Evolutionary conservation across 2,113 vertebrate genomes (phyloP).

Genomic region (Dolichallabes microphthalmus): DNA sequence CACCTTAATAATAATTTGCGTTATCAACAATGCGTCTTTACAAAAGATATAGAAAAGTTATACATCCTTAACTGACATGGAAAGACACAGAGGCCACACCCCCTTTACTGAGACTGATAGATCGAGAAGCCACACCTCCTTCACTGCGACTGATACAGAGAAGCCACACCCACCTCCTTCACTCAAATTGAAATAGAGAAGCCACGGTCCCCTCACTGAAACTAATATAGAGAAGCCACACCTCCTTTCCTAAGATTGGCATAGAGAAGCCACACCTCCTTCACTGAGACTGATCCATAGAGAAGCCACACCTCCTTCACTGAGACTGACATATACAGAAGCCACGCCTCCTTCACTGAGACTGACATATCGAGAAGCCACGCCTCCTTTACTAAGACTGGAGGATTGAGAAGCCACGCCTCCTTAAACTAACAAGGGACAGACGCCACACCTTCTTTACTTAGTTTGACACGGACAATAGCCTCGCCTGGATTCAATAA

Average conservation of each 20-base stretch:
- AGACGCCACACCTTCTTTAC: not conserved
- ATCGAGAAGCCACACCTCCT: not conserved
- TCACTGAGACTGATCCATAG: not conserved
- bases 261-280: not conserved
- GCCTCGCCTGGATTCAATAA: not conserved
- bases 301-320: not conserved
- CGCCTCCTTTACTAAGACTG: not conserved
- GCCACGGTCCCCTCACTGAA: no score
- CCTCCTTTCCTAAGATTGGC: not conserved
- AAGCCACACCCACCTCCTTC: not conserved
- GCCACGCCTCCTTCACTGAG: not conserved
- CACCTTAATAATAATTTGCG: not conserved
- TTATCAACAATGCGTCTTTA: not conserved
- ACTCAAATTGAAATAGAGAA: rapidly evolving
- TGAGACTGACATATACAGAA: not conserved
- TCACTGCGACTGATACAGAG: not conserved
- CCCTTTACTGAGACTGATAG: not conserved
- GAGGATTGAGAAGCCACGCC: not conserved
- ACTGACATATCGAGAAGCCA: not conserved
- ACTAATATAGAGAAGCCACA: not conserved
- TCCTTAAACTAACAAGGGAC: not conserved
- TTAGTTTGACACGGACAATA: no score
- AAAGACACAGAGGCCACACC: not conserved
- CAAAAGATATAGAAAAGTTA: not conserved
- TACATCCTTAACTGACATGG: not conserved